Base-by-base conservation (phyloP, 1,140 invertebrate genomes). In the Bilobella aurantiaca region DNA sequence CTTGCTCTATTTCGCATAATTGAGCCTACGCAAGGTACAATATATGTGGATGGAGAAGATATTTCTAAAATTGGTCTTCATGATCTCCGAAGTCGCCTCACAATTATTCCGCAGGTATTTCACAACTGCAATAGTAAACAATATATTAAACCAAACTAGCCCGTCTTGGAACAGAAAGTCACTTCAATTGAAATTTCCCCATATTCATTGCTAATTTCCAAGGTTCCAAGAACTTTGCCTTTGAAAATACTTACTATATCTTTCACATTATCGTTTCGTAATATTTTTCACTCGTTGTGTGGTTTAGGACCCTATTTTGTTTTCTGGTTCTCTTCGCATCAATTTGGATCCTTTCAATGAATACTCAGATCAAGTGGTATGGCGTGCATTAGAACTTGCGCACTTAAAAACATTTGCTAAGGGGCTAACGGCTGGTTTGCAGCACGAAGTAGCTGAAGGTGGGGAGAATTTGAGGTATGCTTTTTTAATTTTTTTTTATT, bases 321-420 rank as follows among this genome's bases (percentile, higher is more conserved):
- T 93, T 76, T 87, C 84, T 1, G 89, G 89, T 37, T 87, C 84
- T 25, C 83, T 93, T 77, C 79, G 90, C 2, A 84, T 85, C 73
- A 93, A 93, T 78, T 78, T 93, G 12, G 90, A 93, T 78, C 90
- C 90, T 0, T 91, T 91, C 70, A 83, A 87, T 57, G 81, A 87
- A 70, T 89, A 85, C 75, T 79, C 81, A 0, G 91, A 96, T 75
- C 81, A 82, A 3, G 80, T 85, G 56, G 75, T 96, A 0, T 95
- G 92, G 92, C 79, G 83, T 66, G 89, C 87, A 1, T 77, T 96
- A 1, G 86, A 87, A 65, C 83, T 87, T 74, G 86, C 82, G 25
- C 67, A 67, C 58, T 59, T 67, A 31, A 62, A 32, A 30, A 1
- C 23, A 27, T 3, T 34, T 14, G 47, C 21, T 25, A 5, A 27